Evolutionary conservation across 2,888 invertebrate species (phyloP).

Genomic region (Melanophora roralis): DNA sequence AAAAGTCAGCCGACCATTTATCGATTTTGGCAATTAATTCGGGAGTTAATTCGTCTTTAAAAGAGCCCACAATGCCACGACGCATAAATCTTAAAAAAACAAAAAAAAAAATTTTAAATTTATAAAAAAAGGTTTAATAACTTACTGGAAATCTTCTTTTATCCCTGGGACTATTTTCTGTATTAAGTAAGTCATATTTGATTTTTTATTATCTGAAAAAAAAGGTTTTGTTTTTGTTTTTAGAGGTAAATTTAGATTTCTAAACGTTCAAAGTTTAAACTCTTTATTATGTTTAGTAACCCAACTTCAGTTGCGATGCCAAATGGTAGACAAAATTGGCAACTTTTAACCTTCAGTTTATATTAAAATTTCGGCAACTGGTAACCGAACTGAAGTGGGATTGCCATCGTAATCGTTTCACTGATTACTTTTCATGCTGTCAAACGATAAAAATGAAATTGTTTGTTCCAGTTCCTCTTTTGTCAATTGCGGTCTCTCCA

Average conservation of each 20-base stretch:
- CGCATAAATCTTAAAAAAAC: background rate
- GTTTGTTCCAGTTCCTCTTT: slow-evolving; percentile 49
- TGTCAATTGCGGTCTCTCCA: slow-evolving; percentile 34
- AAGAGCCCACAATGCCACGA: background rate
- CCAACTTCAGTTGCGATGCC: too few species aligned
- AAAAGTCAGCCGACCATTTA: slow-evolving; percentile 39
- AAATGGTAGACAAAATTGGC: too few species aligned
- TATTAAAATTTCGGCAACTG: too few species aligned
- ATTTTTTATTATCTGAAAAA: slow-evolving; percentile 42
- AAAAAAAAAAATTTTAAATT: background rate
- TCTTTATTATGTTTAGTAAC: too few species aligned
- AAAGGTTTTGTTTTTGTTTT: background rate
- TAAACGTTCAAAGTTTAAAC: background rate
- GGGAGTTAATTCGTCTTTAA: slow-evolving; percentile 59
- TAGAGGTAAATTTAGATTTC: background rate
- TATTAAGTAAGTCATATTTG: slow-evolving; percentile 34
- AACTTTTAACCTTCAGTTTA: too few species aligned
- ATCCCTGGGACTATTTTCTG: slow-evolving; percentile 2
- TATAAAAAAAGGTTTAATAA: background rate
- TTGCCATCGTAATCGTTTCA: too few species aligned
- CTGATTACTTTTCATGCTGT: slow-evolving; percentile 63
- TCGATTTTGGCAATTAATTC: slow-evolving; percentile 43
- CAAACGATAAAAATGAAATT: slow-evolving; percentile 62
- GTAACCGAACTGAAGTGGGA: too few species aligned
- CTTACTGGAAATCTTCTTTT: slow-evolving; percentile 57